A percentile compares a stretch with the other conserved stretches of the same genome.
phyloP scores from a whole-genome alignment of 1,140 invertebrate species.

The Drosophila mauritiana region DNA sequence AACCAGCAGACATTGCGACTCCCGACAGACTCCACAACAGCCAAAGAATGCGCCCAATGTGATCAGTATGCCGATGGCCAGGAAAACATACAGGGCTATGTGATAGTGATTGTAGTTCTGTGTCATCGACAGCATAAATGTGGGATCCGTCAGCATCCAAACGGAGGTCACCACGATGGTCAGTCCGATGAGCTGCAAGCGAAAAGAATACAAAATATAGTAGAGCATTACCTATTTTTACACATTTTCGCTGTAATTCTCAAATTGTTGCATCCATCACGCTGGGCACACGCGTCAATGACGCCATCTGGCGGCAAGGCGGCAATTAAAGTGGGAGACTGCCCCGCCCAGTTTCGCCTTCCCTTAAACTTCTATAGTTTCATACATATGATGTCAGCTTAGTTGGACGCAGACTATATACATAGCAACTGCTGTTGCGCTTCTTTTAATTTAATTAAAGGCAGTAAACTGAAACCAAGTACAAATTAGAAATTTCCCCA shows the following conservation, averaged over 20 bases:
- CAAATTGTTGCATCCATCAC: conserved; percentile 16
- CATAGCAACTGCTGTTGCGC: conserved; percentile 8
- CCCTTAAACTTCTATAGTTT: conserved; percentile 16
- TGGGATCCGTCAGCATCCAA: conserved; percentile 92
- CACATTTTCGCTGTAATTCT: conserved; percentile 12
- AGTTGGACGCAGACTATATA: conserved; percentile 25
- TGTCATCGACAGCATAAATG: conserved; percentile 89
- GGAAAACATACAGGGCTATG: conserved; percentile 90
- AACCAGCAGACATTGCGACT: conserved; percentile 94
- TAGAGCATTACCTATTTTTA: conserved; percentile 1
- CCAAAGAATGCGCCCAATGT: conserved; percentile 95
- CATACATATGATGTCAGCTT: conserved; percentile 67
- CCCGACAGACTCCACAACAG: conserved; percentile 94
- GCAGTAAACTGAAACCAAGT: background rate
- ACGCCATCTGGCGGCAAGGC: conserved; percentile 53
- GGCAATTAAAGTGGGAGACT: conserved; percentile 62
- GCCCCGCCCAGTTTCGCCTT: background rate
- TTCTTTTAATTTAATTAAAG: conserved; percentile 35
- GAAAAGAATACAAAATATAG: conserved; percentile 35
- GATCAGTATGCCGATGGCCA: conserved; percentile 91
- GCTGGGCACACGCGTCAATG: conserved; percentile 36
- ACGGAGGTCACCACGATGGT: conserved; percentile 88
- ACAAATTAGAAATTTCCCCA: background rate
- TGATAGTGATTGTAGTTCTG: conserved; percentile 89
- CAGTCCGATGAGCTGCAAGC: conserved; percentile 90